These are phyloP conservation scores for Myrmecophaga tridactyla DNA, from an alignment of 2,113 vertebrate species.

Conservation along the genomic window DNA sequence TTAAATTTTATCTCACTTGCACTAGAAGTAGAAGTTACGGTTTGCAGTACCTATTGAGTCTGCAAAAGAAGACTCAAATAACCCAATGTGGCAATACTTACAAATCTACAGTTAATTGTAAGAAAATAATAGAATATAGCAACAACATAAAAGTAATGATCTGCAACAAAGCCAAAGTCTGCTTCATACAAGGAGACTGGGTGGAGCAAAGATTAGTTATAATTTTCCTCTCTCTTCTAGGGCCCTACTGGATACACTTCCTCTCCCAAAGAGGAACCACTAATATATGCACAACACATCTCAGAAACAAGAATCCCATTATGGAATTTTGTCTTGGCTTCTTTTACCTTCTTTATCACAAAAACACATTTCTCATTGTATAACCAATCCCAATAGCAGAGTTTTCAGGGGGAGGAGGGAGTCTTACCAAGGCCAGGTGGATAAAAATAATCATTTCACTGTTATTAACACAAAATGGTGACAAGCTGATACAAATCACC, in stretches of 20 bases:
- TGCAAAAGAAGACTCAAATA: neutral
- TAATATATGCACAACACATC: neutral
- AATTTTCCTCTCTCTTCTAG: neutral
- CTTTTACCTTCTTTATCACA: neutral
- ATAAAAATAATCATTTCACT: neutral
- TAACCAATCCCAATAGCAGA: neutral
- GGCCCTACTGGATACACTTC: neutral
- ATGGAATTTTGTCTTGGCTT: neutral
- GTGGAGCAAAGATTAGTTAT: neutral
- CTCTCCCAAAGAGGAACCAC: neutral
- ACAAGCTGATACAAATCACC: neutral
- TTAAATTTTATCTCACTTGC: neutral
- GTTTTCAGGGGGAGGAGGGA: neutral
- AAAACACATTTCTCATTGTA: neutral
- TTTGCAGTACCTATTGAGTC: too few relatives aligned
- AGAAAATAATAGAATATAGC: neutral
- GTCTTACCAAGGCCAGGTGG: neutral
- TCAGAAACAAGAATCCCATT: neutral
- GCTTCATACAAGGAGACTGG: neutral
- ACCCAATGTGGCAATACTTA: neutral
- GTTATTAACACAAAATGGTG: neutral
- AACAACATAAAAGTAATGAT: neutral
- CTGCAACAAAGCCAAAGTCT: neutral
- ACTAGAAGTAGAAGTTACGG: neutral
- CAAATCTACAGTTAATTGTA: neutral